A percentile compares a stretch with the other conserved stretches of the same genome.
phyloP scores from a whole-genome alignment of 2,113 vertebrate species.

The Aptenodytes forsteri region DNA sequence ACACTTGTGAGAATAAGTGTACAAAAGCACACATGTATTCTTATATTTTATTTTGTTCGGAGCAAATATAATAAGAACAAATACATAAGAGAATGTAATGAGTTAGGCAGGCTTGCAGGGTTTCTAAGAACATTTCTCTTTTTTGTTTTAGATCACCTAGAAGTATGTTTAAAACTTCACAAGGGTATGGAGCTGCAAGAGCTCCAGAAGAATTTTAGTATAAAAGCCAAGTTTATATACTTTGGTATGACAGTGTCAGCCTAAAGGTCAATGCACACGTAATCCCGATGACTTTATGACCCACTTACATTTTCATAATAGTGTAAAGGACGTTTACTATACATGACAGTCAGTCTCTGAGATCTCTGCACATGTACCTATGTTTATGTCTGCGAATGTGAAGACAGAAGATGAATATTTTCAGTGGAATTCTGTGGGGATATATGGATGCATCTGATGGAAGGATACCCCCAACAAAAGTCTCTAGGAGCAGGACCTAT shows the following conservation, averaged over 20 bases:
- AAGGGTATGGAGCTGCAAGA: not conserved
- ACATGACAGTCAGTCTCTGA: not conserved
- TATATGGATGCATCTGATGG: not conserved
- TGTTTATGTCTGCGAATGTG: not conserved
- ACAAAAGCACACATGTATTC: not conserved
- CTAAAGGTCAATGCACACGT: not conserved
- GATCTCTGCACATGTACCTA: not conserved
- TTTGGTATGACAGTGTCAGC: not conserved
- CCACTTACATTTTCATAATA: not conserved
- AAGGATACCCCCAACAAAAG: not conserved
- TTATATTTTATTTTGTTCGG: not conserved
- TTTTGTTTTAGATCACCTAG: not conserved
- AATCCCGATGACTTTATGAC: not conserved
- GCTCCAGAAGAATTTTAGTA: not conserved
- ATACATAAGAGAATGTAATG: not conserved
- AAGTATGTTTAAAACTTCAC: not conserved
- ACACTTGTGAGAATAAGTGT: not conserved
- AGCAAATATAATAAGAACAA: not conserved
- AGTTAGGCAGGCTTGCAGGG: not conserved
- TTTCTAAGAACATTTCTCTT: not conserved
- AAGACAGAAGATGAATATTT: not conserved
- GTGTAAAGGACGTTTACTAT: fast-evolving
- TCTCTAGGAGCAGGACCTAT: not conserved
- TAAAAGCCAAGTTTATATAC: not conserved
- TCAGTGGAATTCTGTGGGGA: not conserved